Evolutionary conservation across 2,113 vertebrate genomes (phyloP).

Genomic region (Ctenomys sociabilis): DNA sequence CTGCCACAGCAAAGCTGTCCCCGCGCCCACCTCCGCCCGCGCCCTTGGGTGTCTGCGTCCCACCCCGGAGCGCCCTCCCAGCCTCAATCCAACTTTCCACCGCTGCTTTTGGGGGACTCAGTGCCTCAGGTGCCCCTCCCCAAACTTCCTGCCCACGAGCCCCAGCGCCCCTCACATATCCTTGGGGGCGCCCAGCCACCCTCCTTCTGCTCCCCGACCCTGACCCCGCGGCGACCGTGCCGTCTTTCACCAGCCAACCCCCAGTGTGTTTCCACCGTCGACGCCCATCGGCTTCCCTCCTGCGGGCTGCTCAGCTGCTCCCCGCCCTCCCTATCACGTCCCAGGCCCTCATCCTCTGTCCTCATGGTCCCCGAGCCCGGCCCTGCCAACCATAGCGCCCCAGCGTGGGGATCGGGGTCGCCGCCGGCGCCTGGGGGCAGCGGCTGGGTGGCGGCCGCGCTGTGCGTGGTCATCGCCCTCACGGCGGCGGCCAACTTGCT

Average conservation of each 20-base stretch:
- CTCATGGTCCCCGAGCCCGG: conserved; percentile 66
- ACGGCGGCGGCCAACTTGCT: conserved; percentile 92
- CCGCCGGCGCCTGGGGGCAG: conserved; percentile 81
- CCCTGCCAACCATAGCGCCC: conserved; percentile 70
- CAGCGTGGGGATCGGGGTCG: conserved; percentile 43
- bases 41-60: neutral
- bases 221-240: neutral
- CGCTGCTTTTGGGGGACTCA: neutral
- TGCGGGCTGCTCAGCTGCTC: neutral
- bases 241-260: neutral
- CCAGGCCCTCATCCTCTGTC: neutral
- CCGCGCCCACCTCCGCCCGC: no score
- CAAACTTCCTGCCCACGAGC: neutral
- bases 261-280: neutral
- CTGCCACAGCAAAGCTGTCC: neutral
- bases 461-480: conserved; percentile 93
- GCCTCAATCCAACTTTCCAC: neutral
- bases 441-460: conserved; percentile 90
- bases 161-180: neutral
- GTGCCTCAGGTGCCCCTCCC: neutral
- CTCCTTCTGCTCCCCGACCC: neutral
- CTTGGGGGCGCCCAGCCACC: neutral
- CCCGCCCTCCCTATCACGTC: neutral
- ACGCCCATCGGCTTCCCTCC: neutral
- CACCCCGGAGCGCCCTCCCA: neutral